Conservation (phyloP, 2,797 vertebrate species). For the Sciaenops ocellatus region DNA sequence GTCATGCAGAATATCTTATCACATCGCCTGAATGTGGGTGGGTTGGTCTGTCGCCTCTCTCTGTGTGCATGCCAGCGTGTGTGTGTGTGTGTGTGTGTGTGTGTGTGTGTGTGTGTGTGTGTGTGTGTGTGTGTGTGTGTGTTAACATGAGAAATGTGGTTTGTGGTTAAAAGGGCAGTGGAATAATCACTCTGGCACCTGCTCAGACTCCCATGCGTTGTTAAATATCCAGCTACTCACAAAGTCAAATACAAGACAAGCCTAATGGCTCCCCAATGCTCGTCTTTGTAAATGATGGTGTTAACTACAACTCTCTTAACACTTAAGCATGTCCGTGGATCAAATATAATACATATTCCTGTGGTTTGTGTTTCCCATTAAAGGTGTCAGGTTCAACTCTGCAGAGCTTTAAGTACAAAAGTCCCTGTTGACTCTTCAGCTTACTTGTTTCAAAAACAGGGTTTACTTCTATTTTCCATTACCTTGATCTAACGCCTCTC, state of each 20-base stretch:
- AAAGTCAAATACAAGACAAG: conserved; percentile 81
- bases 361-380: conserved; percentile 63
- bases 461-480: conserved; percentile 24
- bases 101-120: conserved; percentile 10
- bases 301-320: conserved; percentile 80
- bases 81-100: conserved; percentile 13
- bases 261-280: conserved; percentile 80
- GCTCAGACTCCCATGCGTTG: conserved; percentile 60
- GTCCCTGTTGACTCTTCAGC: conserved; percentile 43
- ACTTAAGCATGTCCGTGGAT: conserved; percentile 59
- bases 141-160: conserved; percentile 65
- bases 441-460: conserved; percentile 48
- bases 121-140: conserved; percentile 28
- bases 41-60: conserved; percentile 53
- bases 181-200: conserved; percentile 74
- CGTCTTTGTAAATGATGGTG: conserved; percentile 77
- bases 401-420: conserved; percentile 19
- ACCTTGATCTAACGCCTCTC: background rate
- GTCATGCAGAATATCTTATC: conserved; percentile 73
- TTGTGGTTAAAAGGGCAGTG: conserved; percentile 68
- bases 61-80: background rate
- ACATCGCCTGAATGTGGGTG: conserved; percentile 60
- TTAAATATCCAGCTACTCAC: conserved; percentile 67
- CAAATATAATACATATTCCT: conserved; percentile 71
- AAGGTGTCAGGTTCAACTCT: conserved; percentile 53